A percentile compares a stretch with the other conserved stretches of the same genome.
Conservation (phyloP, 2,113 vertebrate species). For the Rhipidura dahli region DNA sequence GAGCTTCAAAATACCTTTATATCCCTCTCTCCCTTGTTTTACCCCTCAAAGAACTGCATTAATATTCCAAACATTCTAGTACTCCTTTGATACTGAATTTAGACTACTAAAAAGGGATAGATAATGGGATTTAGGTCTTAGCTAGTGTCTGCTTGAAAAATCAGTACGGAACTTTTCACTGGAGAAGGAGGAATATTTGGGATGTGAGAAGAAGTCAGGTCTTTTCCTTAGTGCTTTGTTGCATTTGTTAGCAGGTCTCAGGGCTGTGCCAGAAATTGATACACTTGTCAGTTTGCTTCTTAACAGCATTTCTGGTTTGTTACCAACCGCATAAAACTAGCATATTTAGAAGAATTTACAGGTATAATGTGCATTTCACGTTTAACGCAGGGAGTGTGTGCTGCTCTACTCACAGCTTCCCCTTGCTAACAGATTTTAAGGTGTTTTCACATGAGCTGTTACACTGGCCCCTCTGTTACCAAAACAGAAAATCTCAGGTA, state of each 20-base stretch:
- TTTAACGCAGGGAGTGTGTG: background rate
- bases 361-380: background rate
- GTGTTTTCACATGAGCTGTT: background rate
- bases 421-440: background rate
- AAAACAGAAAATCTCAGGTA: background rate
- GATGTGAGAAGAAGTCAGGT: background rate
- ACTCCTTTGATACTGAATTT: background rate
- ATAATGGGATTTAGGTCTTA: background rate
- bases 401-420: background rate
- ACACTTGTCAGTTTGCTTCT: fast-evolving
- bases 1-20: background rate
- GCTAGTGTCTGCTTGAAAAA: background rate
- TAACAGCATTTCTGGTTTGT: background rate
- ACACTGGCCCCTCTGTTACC: background rate
- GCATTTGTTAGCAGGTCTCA: background rate
- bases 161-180: background rate
- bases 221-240: background rate
- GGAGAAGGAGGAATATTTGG: background rate
- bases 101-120: background rate
- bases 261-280: background rate
- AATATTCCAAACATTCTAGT: background rate
- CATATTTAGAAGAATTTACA: background rate
- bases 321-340: background rate
- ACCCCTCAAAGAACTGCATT: background rate
- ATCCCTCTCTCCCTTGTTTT: background rate